phyloP scores from a whole-genome alignment of 2,888 invertebrate genomes.

The Agelastica alni region DNA sequence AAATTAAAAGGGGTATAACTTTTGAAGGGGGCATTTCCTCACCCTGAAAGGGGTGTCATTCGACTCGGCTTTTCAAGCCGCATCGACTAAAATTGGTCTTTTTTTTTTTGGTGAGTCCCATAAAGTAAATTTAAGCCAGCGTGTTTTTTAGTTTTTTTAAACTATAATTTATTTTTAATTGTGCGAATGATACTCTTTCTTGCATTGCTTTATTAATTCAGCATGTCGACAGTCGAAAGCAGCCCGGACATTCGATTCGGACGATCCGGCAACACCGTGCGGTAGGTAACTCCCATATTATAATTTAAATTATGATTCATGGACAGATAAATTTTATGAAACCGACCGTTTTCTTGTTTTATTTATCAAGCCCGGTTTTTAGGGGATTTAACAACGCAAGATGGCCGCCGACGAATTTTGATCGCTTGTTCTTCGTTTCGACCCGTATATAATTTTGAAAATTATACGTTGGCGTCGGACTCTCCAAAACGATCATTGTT shows the following conservation, averaged over 20 bases:
- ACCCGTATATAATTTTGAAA: background rate
- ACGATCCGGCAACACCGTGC: conserved; percentile 17
- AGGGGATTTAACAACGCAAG: conserved; percentile 28
- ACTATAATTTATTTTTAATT: too few species aligned
- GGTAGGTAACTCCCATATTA: conserved; percentile 23
- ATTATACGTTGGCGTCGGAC: conserved; percentile 4
- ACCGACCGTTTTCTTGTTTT: conserved; percentile 32
- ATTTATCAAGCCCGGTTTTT: conserved; percentile 27
- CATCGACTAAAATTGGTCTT: too few species aligned
- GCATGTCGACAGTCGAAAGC: too few species aligned
- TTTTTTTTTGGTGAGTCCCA: too few species aligned
- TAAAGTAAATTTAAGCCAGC: too few species aligned
- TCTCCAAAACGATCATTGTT: conserved; percentile 15
- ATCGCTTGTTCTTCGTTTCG: conserved; percentile 3
- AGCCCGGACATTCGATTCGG: background rate
- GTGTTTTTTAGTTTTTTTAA: too few species aligned
- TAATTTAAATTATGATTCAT: conserved; percentile 33
- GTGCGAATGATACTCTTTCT: too few species aligned
- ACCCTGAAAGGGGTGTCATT: too few species aligned
- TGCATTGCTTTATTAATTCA: too few species aligned
- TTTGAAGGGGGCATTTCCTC: too few species aligned
- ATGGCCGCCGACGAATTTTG: conserved; percentile 28
- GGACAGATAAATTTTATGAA: conserved; percentile 32
- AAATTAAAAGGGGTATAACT: too few species aligned
- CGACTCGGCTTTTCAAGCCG: too few species aligned